Conservation (phyloP, 2,888 invertebrate genomes). For the Sesamia inferens region DNA sequence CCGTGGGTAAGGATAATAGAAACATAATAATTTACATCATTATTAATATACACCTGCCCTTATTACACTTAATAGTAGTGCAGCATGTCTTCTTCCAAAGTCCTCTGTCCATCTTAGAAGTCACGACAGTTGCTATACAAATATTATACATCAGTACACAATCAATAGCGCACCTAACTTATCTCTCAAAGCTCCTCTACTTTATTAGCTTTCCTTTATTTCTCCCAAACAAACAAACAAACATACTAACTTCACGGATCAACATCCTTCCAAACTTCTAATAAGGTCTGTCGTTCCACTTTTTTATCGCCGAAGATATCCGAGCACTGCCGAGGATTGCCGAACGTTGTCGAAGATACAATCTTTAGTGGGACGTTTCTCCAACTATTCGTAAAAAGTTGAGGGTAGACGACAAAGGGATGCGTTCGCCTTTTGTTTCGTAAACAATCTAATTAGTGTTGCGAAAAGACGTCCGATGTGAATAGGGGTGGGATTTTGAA, state of each 20-base stretch:
- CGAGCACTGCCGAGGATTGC: slow-evolving; percentile 54
- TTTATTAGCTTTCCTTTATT: slow-evolving; percentile 63
- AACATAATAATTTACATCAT: background rate
- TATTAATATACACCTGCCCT: background rate
- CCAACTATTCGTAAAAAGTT: slow-evolving; percentile 71
- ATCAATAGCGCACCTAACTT: slow-evolving; percentile 44
- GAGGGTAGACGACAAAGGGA: slow-evolving; percentile 66
- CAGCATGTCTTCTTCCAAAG: background rate
- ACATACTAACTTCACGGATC: slow-evolving; percentile 62
- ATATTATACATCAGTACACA: background rate
- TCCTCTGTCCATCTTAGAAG: too few species aligned
- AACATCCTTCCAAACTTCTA: slow-evolving; percentile 65
- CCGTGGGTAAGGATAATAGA: background rate
- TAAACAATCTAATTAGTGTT: slow-evolving; percentile 78
- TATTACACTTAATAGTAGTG: background rate
- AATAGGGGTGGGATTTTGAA: slow-evolving; percentile 30
- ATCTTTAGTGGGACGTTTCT: slow-evolving; percentile 55
- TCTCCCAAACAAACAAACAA: slow-evolving; percentile 59
- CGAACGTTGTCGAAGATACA: slow-evolving; percentile 57
- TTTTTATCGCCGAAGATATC: slow-evolving; percentile 62
- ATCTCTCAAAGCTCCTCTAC: slow-evolving; percentile 42
- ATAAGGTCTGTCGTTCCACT: slow-evolving; percentile 62
- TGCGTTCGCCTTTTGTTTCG: slow-evolving; percentile 73
- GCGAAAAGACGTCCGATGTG: slow-evolving; percentile 65
- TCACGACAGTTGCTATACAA: background rate